Evolutionary conservation across 64 coral and sea anemone genomes (phyloP).

Genomic region (Stichodactyla helianthus): DNA sequence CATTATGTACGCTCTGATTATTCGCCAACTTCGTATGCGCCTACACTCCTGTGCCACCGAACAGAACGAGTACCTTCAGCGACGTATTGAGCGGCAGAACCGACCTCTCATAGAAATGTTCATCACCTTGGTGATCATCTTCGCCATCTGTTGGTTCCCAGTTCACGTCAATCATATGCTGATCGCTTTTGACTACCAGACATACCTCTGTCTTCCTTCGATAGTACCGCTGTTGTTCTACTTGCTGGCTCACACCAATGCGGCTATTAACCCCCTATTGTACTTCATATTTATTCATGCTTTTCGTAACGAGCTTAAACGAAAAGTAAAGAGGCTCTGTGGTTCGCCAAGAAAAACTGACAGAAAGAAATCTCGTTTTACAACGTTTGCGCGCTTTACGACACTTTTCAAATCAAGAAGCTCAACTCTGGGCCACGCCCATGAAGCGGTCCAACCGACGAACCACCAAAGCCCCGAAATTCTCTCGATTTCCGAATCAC

Average conservation of each 20-base stretch:
- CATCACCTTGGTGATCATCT: constrained; percentile 45
- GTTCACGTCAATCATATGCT: constrained; percentile 63
- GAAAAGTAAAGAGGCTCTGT: background rate
- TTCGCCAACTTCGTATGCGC: constrained; percentile 24
- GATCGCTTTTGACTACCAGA: constrained; percentile 26
- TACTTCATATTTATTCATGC: constrained; percentile 47
- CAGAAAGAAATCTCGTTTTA: background rate
- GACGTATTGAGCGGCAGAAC: constrained; percentile 38
- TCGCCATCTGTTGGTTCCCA: constrained; percentile 62
- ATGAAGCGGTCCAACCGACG: background rate
- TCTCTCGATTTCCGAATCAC: background rate
- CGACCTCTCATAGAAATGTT: constrained; percentile 49
- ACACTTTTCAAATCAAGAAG: background rate
- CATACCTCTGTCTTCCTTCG: constrained; percentile 29
- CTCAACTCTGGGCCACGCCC: background rate
- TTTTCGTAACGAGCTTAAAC: constrained; percentile 27
- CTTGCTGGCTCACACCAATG: constrained; percentile 45
- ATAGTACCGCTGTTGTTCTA: constrained; percentile 39
- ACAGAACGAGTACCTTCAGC: constrained; percentile 9
- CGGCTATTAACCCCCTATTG: constrained; percentile 45
- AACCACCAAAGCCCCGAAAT: background rate
- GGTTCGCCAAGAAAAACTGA: background rate
- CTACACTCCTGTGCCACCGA: background rate
- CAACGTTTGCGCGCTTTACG: background rate
- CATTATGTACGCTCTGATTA: constrained; percentile 40